Evolutionary conservation across 2,888 invertebrate species (phyloP).

Genomic region (Piscicola geometra): DNA sequence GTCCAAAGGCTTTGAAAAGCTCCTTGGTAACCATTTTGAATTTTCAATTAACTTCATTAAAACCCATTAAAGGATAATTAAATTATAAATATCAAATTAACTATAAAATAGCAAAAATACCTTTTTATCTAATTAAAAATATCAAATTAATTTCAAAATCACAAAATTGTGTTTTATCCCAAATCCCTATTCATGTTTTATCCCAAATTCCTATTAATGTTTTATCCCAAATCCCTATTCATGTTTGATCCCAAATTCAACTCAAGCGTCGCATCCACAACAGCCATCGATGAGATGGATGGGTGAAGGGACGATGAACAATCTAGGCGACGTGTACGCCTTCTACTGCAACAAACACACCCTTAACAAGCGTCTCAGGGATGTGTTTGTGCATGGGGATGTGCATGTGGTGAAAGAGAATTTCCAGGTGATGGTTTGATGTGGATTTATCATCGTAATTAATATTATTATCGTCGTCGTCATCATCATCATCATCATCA

Average conservation of each 20-base stretch:
- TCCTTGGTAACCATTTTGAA: no score
- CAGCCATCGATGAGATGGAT: conserved; percentile 63
- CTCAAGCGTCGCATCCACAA: background rate
- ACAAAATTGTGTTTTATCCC: no score
- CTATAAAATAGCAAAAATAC: no score
- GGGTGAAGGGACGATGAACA: conserved; percentile 77
- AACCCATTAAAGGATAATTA: no score
- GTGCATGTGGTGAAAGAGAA: conserved; percentile 70
- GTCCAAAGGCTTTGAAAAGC: no score
- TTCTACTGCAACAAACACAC: conserved; percentile 71
- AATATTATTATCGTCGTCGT: no score
- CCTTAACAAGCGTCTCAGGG: conserved; percentile 72
- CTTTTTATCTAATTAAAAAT: background rate
- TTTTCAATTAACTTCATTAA: no score
- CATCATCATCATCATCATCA: no score
- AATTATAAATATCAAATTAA: no score
- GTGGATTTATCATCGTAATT: background rate
- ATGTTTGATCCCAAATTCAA: background rate
- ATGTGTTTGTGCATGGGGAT: conserved; percentile 79
- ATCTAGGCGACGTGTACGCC: conserved; percentile 79
- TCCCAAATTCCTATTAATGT: no score
- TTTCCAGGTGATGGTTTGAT: conserved; percentile 59
- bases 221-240: background rate
- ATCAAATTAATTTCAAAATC: background rate
- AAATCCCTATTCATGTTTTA: no score